Conservation (phyloP, 2,888 invertebrate genomes). For the Melinopterus prodromus region DNA sequence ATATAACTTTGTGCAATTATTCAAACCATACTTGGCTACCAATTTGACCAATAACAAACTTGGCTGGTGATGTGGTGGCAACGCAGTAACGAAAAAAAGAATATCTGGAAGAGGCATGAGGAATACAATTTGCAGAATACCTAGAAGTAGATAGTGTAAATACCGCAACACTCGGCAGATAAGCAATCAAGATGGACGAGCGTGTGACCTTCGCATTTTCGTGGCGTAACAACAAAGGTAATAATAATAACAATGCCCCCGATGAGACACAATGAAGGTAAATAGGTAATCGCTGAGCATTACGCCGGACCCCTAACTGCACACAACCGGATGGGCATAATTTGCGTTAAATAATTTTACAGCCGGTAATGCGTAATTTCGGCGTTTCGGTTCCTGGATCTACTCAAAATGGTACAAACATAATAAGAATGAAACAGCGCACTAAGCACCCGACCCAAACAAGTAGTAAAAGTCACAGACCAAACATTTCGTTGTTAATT, state of each 20-base stretch:
- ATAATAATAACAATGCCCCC: conserved; percentile 4
- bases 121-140: no score
- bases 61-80: no score
- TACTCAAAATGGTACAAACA: neutral
- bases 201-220: neutral
- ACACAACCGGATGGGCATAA: neutral
- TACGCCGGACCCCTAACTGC: conserved; percentile 4
- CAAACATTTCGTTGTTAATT: no score
- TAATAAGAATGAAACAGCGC: no score
- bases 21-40: no score
- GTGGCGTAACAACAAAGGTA: neutral
- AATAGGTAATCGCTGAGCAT: neutral
- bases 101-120: no score
- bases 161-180: neutral
- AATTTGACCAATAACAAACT: no score
- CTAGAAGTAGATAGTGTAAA: neutral
- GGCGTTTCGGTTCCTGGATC: neutral
- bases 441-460: neutral
- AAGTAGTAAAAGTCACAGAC: neutral
- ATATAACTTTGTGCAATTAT: no score
- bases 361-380: neutral
- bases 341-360: conserved; percentile 4
- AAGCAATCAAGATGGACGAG: neutral
- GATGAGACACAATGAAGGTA: neutral
- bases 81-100: no score